phyloP scores from a whole-genome alignment of 2,888 invertebrate species.

The Ormyrus rosae region DNA sequence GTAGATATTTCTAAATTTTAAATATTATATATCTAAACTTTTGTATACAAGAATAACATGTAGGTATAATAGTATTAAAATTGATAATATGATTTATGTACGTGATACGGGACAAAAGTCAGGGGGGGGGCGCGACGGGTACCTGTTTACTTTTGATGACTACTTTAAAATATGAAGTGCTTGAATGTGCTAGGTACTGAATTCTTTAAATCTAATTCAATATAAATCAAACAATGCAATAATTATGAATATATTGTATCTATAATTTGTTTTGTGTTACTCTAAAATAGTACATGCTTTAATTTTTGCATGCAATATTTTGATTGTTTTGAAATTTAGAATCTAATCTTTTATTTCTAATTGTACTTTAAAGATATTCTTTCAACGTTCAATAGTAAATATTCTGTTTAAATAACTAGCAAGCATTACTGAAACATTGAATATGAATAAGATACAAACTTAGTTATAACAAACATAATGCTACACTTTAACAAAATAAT shows the following conservation, averaged over 20 bases:
- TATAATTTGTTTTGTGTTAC: slow-evolving; percentile 22
- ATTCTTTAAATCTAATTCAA: slow-evolving; percentile 1
- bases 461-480: slow-evolving; percentile 14
- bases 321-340: slow-evolving; percentile 15
- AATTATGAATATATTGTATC: background rate
- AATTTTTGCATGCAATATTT: slow-evolving; percentile 33
- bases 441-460: slow-evolving; percentile 9
- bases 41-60: slow-evolving; percentile 30
- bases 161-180: background rate
- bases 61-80: slow-evolving; percentile 5
- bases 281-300: slow-evolving; percentile 24
- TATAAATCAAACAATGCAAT: background rate
- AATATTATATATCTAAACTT: background rate
- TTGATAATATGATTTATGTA: slow-evolving; percentile 5
- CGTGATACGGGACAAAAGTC: background rate
- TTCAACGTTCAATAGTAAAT: slow-evolving; percentile 1
- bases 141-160: too few relatives aligned
- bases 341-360: background rate
- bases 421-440: slow-evolving; percentile 42
- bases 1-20: too few relatives aligned
- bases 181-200: slow-evolving; percentile 8
- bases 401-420: slow-evolving; percentile 32
- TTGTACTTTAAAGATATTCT: slow-evolving; percentile 7
- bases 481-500: slow-evolving; percentile 31
- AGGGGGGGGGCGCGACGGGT: too few relatives aligned